A percentile compares a stretch with the other conserved stretches of the same genome.
These are phyloP conservation scores for Emys orbicularis DNA, from an alignment of 2,797 vertebrate genomes.

Conservation along the genomic window DNA sequence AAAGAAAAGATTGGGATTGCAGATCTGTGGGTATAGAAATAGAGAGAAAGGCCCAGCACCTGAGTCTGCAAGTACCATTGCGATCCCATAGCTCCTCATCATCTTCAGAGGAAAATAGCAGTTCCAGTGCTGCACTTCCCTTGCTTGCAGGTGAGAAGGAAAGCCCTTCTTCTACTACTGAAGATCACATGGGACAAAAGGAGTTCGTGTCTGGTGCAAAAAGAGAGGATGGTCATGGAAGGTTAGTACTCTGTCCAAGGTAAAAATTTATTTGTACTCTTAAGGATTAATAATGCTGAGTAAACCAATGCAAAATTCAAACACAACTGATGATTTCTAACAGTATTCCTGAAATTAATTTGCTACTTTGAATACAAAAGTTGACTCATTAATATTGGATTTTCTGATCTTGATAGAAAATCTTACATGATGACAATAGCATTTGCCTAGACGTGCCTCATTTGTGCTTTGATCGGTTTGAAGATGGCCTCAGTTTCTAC, in stretches of 20 bases:
- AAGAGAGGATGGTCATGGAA: constrained; percentile 84
- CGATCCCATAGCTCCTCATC: constrained; percentile 96
- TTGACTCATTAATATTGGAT: neutral
- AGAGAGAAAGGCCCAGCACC: constrained; percentile 90
- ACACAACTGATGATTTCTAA: neutral
- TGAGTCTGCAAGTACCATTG: constrained; percentile 93
- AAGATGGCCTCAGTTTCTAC: neutral
- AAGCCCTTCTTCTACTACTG: constrained; percentile 88
- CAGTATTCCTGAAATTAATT: neutral
- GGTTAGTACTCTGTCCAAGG: constrained; percentile 81
- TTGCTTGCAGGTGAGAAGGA: constrained; percentile 92
- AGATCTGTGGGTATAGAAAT: constrained; percentile 86
- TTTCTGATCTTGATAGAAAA: neutral
- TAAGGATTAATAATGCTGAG: neutral
- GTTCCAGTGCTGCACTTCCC: constrained; percentile 93
- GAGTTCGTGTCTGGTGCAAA: constrained; percentile 75
- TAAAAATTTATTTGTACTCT: neutral
- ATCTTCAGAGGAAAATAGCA: constrained; percentile 95
- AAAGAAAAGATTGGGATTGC: constrained; percentile 87
- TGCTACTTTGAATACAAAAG: neutral
- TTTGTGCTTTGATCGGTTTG: neutral
- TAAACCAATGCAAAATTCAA: accelerated
- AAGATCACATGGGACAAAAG: constrained; percentile 84
- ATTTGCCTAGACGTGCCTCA: accelerated
- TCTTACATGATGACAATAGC: neutral